Evolutionary conservation across 2,797 vertebrate species (phyloP), one percentile per base, ranked within the genome.

Genomic region (Pangasius macronema): DNA sequence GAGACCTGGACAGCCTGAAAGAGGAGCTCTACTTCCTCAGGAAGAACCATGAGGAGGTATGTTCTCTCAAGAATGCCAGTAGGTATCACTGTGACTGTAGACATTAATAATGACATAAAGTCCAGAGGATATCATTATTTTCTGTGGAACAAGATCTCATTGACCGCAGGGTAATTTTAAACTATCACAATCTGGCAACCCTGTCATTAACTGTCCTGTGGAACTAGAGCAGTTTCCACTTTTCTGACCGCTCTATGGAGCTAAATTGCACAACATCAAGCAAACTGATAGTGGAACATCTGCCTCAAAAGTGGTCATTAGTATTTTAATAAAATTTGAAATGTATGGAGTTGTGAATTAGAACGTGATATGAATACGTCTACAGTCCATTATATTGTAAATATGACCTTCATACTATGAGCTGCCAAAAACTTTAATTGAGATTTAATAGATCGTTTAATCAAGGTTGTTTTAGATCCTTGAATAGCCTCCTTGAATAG

Each of bases 31-130:
- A 95, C 93, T 96, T 96, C 93, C 94, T 97, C 39, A 96, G 94
- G 94, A 97, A 94, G 91, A 96, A 97, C 93, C 96, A 97, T 0
- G 94, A 96, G 87, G 96, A 96, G 95, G 96, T 96, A 73, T 57
- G 82, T 84, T 61, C 24, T 63, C 55, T 20, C 10, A 59, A 39
- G 22, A 39, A 57, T 24, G 11, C 30, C 33, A 79, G 49, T 30
- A 77, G 30, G 46, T 5, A 36, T 18, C 63, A 30, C n/a, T 16
- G 10, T 63, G 55, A 57, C 11, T 6, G 13, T 70, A 18, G 67
- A 67, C 57, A 24, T 57, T 57, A 57, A 7, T 57, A 57, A 7
- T 5, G 20, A 61, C 22, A 61, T 27, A 61, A 30, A 14, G 30
- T 16, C 65, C 30, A 68, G 65, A 65, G 11, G 61, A 11, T 67